A percentile compares a stretch with the other conserved stretches of the same genome.
phyloP scores from a whole-genome alignment of 2,888 invertebrate genomes.

The Conistra vaccinii region DNA sequence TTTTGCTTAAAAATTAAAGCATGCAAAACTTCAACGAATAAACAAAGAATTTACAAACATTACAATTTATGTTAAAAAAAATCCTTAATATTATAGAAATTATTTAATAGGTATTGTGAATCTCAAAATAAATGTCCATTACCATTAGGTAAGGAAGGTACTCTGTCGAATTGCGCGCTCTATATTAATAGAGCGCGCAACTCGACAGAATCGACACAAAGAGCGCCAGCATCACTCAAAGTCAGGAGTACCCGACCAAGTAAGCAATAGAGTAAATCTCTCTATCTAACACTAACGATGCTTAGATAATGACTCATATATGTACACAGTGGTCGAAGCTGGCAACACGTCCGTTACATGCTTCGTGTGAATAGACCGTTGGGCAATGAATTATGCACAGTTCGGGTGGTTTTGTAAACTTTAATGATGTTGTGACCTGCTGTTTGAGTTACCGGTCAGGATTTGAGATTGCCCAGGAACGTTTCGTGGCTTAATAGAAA shows the following conservation, averaged over 20 bases:
- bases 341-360: conserved; percentile 13
- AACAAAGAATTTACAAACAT: too few species aligned
- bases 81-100: too few species aligned
- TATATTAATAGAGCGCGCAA: conserved; percentile 11
- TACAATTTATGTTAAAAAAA: too few species aligned
- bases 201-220: conserved; percentile 21
- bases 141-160: too few species aligned
- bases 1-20: too few species aligned
- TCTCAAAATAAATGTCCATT: conserved; percentile 22
- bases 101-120: not conserved
- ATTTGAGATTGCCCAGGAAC: not conserved
- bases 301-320: conserved; percentile 33
- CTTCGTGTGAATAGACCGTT: not conserved
- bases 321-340: conserved; percentile 27
- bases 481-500: conserved; percentile 7
- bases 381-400: not conserved
- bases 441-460: not conserved
- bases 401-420: conserved; percentile 29
- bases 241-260: conserved; percentile 37
- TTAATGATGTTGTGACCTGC: conserved; percentile 8
- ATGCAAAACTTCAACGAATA: too few species aligned
- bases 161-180: too few species aligned
- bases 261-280: conserved; percentile 48
- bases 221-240: conserved; percentile 53
- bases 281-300: conserved; percentile 45